Evolutionary conservation across 2,888 invertebrate genomes (phyloP).

Genomic region (Ormyrus pomaceus): DNA sequence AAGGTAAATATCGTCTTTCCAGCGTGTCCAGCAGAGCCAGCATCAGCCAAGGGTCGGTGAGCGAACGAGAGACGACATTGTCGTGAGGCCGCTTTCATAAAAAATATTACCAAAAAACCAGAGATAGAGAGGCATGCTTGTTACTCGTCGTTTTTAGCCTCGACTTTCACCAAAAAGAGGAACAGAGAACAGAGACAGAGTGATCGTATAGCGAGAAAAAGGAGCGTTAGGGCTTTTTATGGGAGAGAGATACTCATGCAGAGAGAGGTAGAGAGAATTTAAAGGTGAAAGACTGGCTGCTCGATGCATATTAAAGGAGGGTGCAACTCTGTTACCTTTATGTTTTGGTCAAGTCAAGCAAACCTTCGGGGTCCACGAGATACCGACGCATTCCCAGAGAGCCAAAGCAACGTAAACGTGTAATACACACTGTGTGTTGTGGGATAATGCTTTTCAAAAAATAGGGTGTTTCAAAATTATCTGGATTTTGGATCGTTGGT

Average conservation of each 20-base stretch:
- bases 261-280: conserved; percentile 61
- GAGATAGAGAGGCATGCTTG: conserved; percentile 24
- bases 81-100: conserved; percentile 55
- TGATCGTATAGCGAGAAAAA: not conserved
- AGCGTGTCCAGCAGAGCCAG: conserved; percentile 64
- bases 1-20: conserved; percentile 51
- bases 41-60: conserved; percentile 64
- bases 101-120: conserved; percentile 34
- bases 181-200: conserved; percentile 54
- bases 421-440: conserved; percentile 74
- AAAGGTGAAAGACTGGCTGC: conserved; percentile 40
- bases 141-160: conserved; percentile 20
- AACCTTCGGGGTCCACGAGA: conserved; percentile 77
- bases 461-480: conserved; percentile 19
- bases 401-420: conserved; percentile 76
- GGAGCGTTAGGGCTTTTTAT: not conserved
- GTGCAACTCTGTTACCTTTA: conserved; percentile 82
- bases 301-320: conserved; percentile 75
- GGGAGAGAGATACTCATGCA: conserved; percentile 33
- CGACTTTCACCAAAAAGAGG: conserved; percentile 49
- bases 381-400: conserved; percentile 81
- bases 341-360: conserved; percentile 76
- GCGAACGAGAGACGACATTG: conserved; percentile 56
- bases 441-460: conserved; percentile 43
- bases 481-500: conserved; percentile 44